These are phyloP conservation scores for Sarcophaga bullata DNA, from an alignment of 1,140 invertebrate genomes.

Conservation along the genomic window DNA sequence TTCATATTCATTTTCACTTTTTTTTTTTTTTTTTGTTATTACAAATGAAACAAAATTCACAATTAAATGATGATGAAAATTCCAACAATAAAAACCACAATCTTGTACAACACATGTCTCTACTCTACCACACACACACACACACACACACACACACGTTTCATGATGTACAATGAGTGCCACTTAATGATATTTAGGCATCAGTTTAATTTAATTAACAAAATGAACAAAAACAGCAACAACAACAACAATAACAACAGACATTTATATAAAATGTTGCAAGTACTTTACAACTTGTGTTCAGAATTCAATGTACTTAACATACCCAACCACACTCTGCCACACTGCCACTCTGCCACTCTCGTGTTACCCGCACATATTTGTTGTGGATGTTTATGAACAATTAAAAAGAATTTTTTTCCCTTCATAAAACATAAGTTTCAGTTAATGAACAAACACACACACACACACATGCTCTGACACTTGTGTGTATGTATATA, in stretches of 20 bases:
- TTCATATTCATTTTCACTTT: too few relatives aligned
- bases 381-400: too few relatives aligned
- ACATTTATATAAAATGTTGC: too few relatives aligned
- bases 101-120: background rate
- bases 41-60: too few relatives aligned
- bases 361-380: too few relatives aligned
- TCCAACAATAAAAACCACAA: conserved; percentile 3
- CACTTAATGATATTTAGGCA: background rate
- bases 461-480: background rate
- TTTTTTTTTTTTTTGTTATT: too few relatives aligned
- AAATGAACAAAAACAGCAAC: too few relatives aligned
- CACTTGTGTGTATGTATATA: background rate
- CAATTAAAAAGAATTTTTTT: conserved; percentile 29
- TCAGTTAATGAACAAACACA: background rate
- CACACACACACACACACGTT: background rate
- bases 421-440: conserved; percentile 14
- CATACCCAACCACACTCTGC: background rate
- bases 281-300: too few relatives aligned
- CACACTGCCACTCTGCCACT: background rate
- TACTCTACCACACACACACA: conserved; percentile 7
- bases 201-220: conserved; percentile 21
- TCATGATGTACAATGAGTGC: too few relatives aligned
- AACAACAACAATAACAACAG: too few relatives aligned
- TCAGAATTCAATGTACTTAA: background rate
- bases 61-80: conserved; percentile 24